Base-by-base conservation (phyloP, 2,797 vertebrate genomes). In the Ceryle rudis region DNA sequence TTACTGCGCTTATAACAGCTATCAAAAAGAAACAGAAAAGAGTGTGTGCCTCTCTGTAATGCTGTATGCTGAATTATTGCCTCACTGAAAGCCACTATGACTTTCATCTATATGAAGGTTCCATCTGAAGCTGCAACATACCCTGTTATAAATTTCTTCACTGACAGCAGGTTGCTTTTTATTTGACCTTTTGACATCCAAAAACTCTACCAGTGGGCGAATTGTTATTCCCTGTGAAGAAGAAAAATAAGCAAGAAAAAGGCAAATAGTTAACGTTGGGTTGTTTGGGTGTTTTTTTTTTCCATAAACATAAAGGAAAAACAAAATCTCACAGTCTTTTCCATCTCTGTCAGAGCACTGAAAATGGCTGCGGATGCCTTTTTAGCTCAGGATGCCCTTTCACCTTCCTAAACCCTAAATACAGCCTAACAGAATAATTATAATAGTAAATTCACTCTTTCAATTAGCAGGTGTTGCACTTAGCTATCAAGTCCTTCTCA, bases 181-280 rank as follows among this genome's bases (percentile, higher is more conserved):
- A 95, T 99, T 99, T 91, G 99, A 98, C 95, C 98, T 98, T 96
- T 99, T 99, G 66, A 99, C 99, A 84, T 99, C 99, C 93, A 99
- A 99, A 93, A 98, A 98, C 89, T 99, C 99, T 66, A 99, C 99
- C 83, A 99, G 94, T 51, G 99, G 99, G 33, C 99, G 98, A 94
- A 99, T 99, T 52, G 99, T 99, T 97, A 99, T 99, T 92, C 99
- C 99, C 99, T 99, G 91, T 17, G 64, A 74, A 93, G 37, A 23
- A 86, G 22, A 62, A 89, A 57, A 14, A 55, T 54, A 57, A 79
- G 33, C 73, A 75, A 52, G 58, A 57, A 26, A 71, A 70, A 33
- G 41, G 5, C 44, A 89, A 42, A 69, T 17, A 64, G 47, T 70
- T 60, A 41, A 41, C 14, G 14, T 11, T 60, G 15, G 6, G 4